phyloP scores from a whole-genome alignment of 2,797 vertebrate species.

The Coluber constrictor region DNA sequence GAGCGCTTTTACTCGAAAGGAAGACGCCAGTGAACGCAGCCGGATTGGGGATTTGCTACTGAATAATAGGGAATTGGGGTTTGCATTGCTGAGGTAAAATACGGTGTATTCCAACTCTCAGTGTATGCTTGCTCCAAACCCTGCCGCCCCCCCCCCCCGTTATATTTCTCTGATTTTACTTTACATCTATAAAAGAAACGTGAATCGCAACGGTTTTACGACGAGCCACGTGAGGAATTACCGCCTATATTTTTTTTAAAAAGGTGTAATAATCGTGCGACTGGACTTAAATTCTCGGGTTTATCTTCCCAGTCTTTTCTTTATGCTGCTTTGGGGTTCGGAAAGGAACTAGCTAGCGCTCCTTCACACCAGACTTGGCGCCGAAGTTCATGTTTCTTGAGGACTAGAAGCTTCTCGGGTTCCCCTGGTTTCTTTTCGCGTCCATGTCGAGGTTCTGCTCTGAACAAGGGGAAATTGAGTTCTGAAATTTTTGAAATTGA shows the following conservation, averaged over 20 bases:
- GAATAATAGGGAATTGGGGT: not conserved
- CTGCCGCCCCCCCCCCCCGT: not conserved
- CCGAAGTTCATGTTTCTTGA: not conserved
- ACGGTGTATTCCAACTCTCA: too few species aligned
- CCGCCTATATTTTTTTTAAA: not conserved
- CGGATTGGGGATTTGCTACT: not conserved
- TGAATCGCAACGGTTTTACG: not conserved
- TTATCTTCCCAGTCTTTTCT: not conserved
- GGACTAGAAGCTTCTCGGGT: not conserved
- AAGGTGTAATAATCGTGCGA: not conserved
- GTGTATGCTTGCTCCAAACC: too few species aligned
- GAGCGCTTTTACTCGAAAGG: not conserved
- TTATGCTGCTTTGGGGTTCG: not conserved
- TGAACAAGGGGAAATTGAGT: not conserved
- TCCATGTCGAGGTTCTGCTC: not conserved
- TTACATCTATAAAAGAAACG: not conserved
- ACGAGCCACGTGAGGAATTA: not conserved
- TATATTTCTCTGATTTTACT: not conserved
- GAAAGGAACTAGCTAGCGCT: not conserved
- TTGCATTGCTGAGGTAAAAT: not conserved
- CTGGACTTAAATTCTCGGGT: not conserved
- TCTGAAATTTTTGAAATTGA: not conserved
- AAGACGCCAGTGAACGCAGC: not conserved
- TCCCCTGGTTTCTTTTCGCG: not conserved
- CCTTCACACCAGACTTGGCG: not conserved